phyloP scores from a whole-genome alignment of 2,888 invertebrate genomes.

The Agrilus mali region DNA sequence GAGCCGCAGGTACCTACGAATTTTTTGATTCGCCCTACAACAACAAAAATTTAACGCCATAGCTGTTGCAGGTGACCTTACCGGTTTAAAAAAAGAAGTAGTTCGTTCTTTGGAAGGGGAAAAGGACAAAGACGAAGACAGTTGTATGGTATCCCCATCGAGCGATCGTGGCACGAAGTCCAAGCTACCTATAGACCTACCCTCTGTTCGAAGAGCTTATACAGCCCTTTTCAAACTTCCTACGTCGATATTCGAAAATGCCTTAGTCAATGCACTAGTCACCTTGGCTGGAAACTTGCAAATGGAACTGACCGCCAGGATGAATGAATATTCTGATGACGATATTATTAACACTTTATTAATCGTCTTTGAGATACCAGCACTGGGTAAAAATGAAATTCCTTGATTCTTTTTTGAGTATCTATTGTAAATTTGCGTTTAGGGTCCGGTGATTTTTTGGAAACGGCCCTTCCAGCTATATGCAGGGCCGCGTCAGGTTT shows the following conservation, averaged over 20 bases:
- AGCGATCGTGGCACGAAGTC: constrained; percentile 14
- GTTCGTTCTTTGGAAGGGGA: constrained; percentile 63
- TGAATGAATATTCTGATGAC: constrained; percentile 26
- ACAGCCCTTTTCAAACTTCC: constrained; percentile 30
- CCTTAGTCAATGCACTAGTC: constrained; percentile 62
- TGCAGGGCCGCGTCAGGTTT: constrained; percentile 66
- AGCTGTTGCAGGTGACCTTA: constrained; percentile 32
- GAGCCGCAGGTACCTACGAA: constrained; percentile 36
- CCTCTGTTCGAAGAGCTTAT: constrained; percentile 59
- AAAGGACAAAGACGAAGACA: constrained; percentile 79
- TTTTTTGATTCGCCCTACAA: too few relatives aligned
- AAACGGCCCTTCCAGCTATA: constrained; percentile 65
- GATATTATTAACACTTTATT: constrained; percentile 44
- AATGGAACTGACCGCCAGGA: constrained; percentile 45
- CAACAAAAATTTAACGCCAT: too few relatives aligned
- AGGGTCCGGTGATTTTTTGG: constrained; percentile 68
- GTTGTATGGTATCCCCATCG: constrained; percentile 38
- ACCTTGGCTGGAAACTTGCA: constrained; percentile 60
- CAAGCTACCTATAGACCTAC: constrained; percentile 51
- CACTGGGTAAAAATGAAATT: constrained; percentile 26
- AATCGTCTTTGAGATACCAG: constrained; percentile 34
- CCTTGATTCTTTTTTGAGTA: too few relatives aligned
- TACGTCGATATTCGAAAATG: constrained; percentile 37
- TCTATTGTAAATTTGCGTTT: constrained; percentile 22
- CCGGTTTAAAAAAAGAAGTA: constrained; percentile 55